Percentiles rank a stretch among this genome's conserved stretches.
Evolutionary conservation across 1,140 invertebrate species (phyloP).

Genomic region (Acyrthosiphon pisum): DNA sequence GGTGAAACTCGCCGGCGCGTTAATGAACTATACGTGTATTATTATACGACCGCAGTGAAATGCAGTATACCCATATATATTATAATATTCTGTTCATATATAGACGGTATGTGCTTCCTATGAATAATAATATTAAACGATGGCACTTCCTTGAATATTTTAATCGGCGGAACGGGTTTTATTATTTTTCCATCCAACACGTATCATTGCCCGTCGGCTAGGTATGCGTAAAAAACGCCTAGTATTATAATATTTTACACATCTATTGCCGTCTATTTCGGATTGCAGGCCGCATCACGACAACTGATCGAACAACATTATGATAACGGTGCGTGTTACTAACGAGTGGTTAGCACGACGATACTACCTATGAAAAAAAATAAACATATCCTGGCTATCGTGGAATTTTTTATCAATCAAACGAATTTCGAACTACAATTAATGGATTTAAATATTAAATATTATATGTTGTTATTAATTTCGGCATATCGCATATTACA

Average conservation of each 20-base stretch:
- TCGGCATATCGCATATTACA: neutral
- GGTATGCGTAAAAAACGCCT: neutral
- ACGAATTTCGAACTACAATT: neutral
- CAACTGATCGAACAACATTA: neutral
- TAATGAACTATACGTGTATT: neutral
- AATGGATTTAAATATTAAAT: neutral
- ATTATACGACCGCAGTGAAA: neutral
- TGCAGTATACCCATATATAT: neutral
- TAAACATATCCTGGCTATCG: too few species aligned
- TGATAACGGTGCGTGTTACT: neutral
- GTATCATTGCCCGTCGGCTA: neutral
- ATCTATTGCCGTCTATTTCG: neutral
- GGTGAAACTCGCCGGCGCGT: neutral
- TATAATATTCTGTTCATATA: neutral
- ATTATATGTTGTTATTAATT: neutral
- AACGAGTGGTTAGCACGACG: neutral
- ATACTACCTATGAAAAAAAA: neutral
- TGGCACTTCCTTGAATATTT: conserved; percentile 22
- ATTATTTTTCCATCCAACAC: neutral
- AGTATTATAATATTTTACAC: neutral
- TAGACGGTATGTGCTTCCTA: neutral
- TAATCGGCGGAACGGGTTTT: neutral
- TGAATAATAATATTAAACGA: neutral
- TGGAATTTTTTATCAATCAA: neutral
- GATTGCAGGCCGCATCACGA: neutral